Percentiles rank a stretch among this genome's conserved stretches.
Evolutionary conservation across 2,888 invertebrate genomes (phyloP).

Genomic region (Lycaena phlaeas): DNA sequence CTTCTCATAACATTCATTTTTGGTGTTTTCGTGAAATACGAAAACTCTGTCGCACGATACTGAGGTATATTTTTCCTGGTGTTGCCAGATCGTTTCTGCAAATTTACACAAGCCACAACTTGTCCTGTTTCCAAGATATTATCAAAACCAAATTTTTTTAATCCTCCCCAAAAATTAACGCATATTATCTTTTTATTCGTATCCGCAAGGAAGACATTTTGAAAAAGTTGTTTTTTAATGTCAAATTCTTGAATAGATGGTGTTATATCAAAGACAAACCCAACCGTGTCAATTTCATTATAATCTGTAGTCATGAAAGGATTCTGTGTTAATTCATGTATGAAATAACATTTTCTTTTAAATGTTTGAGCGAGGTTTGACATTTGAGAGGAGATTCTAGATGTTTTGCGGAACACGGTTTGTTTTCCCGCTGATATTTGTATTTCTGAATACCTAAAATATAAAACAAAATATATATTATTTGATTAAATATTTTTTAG

Average conservation of each 20-base stretch:
- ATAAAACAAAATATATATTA: conserved; percentile 10
- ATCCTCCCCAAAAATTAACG: conserved; percentile 71
- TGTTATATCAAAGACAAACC: conserved; percentile 75
- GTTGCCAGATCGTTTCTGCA: conserved; percentile 72
- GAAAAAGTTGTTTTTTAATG: conserved; percentile 45
- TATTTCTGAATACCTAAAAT: conserved; percentile 62
- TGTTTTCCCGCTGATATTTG: conserved; percentile 70
- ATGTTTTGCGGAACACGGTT: conserved; percentile 49
- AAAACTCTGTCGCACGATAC: conserved; percentile 75
- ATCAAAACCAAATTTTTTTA: conserved; percentile 59
- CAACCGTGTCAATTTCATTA: conserved; percentile 83
- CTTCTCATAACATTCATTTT: conserved; percentile 61
- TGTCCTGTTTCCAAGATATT: conserved; percentile 74
- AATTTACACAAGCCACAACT: conserved; percentile 74
- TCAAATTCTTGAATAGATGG: conserved; percentile 53
- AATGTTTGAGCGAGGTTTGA: conserved; percentile 25
- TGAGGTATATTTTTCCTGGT: conserved; percentile 66
- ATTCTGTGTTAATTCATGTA: conserved; percentile 52
- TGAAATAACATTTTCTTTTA: conserved; percentile 50
- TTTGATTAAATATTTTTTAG: not conserved
- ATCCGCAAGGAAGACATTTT: conserved; percentile 76
- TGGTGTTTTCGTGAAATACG: conserved; percentile 75
- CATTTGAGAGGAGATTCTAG: conserved; percentile 27
- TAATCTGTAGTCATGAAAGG: conserved; percentile 45
- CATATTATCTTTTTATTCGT: conserved; percentile 62